phyloP scores from a whole-genome alignment of 2,113 vertebrate genomes.

The Hepsetus odoe region DNA sequence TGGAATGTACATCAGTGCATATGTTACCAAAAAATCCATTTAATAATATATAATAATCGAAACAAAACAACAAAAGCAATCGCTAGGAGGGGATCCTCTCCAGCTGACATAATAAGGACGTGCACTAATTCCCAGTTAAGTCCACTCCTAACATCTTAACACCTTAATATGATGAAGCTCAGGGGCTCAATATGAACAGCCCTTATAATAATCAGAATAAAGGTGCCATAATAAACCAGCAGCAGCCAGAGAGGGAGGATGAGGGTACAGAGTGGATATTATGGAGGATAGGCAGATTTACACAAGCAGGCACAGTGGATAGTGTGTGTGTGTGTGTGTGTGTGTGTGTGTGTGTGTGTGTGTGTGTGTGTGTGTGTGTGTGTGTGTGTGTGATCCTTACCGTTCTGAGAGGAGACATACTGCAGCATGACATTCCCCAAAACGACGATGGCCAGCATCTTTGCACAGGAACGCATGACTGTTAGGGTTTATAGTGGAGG shows the following conservation, averaged over 20 bases:
- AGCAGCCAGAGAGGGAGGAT: neutral
- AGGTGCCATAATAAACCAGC: neutral
- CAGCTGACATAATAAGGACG: slow-evolving; percentile 17
- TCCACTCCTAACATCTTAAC: neutral
- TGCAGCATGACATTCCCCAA: slow-evolving; percentile 72
- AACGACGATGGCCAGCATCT: slow-evolving; percentile 68
- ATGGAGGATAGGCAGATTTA: neutral
- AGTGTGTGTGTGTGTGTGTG: too few species aligned
- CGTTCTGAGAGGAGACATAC: slow-evolving; percentile 72
- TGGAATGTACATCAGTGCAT: too few species aligned
- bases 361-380: too few species aligned
- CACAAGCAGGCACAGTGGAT: neutral
- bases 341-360: too few species aligned
- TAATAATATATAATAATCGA: too few species aligned
- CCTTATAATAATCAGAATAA: too few species aligned
- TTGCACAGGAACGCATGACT: slow-evolving; percentile 69
- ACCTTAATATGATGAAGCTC: neutral
- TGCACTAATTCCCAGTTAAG: slow-evolving; percentile 5
- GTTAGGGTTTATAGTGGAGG: slow-evolving; percentile 45
- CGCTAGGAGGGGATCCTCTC: neutral
- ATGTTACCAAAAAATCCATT: too few species aligned
- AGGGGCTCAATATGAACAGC: too few species aligned
- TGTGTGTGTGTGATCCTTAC: slow-evolving; percentile 64
- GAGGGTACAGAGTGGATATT: neutral
- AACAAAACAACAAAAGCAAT: neutral